phyloP scores from a whole-genome alignment of 2,888 invertebrate species.

The Thymelicus sylvestris region DNA sequence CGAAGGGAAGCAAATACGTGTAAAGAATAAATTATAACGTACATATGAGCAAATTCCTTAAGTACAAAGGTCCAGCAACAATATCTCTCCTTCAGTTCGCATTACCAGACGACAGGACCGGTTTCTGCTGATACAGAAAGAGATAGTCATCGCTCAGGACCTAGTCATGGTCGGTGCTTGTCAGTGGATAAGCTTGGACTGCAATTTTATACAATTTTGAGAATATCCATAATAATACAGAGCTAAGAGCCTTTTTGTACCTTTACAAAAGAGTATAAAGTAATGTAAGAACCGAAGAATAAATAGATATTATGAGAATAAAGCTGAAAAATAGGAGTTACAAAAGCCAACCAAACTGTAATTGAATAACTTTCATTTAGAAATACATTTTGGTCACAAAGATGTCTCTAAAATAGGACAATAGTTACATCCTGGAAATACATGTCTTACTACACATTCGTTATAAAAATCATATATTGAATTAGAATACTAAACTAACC shows the following conservation, averaged over 20 bases:
- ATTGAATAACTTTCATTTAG: too few relatives aligned
- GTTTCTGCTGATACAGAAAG: slow-evolving; percentile 67
- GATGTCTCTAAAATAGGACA: too few relatives aligned
- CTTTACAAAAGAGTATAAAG: neutral
- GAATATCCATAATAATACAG: neutral
- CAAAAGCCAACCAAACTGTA: too few relatives aligned
- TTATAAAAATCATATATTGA: too few relatives aligned
- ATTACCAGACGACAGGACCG: slow-evolving; percentile 60
- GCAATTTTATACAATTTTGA: slow-evolving; percentile 34
- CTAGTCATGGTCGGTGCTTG: slow-evolving; percentile 45
- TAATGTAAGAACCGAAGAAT: too few relatives aligned
- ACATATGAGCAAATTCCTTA: neutral
- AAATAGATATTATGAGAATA: too few relatives aligned
- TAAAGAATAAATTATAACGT: neutral
- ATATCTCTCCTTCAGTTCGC: slow-evolving; percentile 49
- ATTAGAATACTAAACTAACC: too few relatives aligned
- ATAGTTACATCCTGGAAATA: too few relatives aligned
- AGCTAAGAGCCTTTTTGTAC: neutral
- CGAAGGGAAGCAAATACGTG: too few relatives aligned
- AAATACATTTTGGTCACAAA: too few relatives aligned
- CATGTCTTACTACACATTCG: too few relatives aligned
- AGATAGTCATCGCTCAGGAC: slow-evolving; percentile 64
- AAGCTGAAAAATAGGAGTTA: too few relatives aligned
- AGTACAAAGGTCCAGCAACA: slow-evolving; percentile 18
- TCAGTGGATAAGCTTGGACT: slow-evolving; percentile 38